Conservation (phyloP, 2,888 invertebrate species). For the Petrolisthes cinctipes region DNA sequence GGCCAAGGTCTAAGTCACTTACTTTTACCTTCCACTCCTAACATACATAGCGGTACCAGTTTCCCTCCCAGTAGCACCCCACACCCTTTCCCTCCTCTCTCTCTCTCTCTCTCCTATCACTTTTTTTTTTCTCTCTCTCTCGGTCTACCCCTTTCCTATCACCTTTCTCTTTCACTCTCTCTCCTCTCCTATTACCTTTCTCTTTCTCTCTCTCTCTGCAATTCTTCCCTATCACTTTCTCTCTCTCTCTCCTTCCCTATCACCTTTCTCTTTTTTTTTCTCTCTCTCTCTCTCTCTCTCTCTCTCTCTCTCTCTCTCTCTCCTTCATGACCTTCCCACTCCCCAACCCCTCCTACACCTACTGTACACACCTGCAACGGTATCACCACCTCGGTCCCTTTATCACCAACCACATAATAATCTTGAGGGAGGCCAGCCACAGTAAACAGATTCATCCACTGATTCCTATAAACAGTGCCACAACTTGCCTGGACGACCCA, state of each 20-base stretch:
- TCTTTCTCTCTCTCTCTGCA: neutral
- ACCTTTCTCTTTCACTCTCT: neutral
- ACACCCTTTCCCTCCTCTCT: neutral
- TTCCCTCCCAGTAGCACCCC: neutral
- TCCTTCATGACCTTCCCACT: neutral
- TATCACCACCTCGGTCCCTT: no score
- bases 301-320: neutral
- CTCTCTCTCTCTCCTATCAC: neutral
- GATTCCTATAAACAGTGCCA: no score
- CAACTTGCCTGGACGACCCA: no score
- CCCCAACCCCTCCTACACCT: neutral
- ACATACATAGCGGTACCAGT: neutral
- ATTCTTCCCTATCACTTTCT: neutral
- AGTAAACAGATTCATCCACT: no score
- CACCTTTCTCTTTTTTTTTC: neutral
- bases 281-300: neutral
- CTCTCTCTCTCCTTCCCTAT: neutral
- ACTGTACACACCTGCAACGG: neutral
- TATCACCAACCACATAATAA: no score
- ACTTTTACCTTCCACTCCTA: no score
- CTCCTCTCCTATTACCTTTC: neutral
- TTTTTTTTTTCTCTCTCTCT: neutral
- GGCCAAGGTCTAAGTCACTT: no score
- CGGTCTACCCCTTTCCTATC: neutral
- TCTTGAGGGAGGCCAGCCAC: no score